These are phyloP conservation scores for Elaeidobius kamerunicus DNA, from an alignment of 2,888 invertebrate species.

Conservation along the genomic window DNA sequence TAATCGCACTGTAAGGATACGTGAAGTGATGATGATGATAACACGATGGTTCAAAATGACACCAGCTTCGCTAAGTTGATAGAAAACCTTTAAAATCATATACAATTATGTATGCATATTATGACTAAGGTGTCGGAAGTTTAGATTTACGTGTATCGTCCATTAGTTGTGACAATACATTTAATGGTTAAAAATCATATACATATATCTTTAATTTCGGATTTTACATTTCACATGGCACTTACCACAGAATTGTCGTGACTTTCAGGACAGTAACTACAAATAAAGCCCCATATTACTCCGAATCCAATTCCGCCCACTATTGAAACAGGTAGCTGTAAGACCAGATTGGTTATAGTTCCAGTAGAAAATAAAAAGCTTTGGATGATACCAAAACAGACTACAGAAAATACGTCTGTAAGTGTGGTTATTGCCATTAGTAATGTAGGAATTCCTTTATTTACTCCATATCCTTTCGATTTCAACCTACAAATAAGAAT, in stretches of 20 bases:
- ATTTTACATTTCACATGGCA: too few relatives aligned
- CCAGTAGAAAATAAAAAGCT: conserved; percentile 83
- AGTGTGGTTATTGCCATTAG: conserved; percentile 93
- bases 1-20: too few relatives aligned
- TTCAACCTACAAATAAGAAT: conserved; percentile 58
- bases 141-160: too few relatives aligned
- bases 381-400: conserved; percentile 84
- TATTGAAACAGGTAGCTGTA: conserved; percentile 76
- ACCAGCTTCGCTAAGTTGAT: too few relatives aligned
- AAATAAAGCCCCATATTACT: conserved; percentile 72
- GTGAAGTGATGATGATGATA: too few relatives aligned
- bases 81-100: too few relatives aligned
- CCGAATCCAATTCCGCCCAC: conserved; percentile 71
- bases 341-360: conserved; percentile 63
- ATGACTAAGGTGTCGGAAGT: too few relatives aligned
- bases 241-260: conserved; percentile 68
- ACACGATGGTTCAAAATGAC: too few relatives aligned
- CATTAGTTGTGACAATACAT: too few relatives aligned
- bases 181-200: too few relatives aligned
- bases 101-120: too few relatives aligned
- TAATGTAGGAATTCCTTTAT: conserved; percentile 93
- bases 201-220: too few relatives aligned
- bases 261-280: conserved; percentile 80
- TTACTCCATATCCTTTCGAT: conserved; percentile 84
- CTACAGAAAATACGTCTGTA: conserved; percentile 94